A percentile compares a stretch with the other conserved stretches of the same genome.
Conservation (phyloP, 2,797 vertebrate species). For the Phrynocephalus vlangalii region DNA sequence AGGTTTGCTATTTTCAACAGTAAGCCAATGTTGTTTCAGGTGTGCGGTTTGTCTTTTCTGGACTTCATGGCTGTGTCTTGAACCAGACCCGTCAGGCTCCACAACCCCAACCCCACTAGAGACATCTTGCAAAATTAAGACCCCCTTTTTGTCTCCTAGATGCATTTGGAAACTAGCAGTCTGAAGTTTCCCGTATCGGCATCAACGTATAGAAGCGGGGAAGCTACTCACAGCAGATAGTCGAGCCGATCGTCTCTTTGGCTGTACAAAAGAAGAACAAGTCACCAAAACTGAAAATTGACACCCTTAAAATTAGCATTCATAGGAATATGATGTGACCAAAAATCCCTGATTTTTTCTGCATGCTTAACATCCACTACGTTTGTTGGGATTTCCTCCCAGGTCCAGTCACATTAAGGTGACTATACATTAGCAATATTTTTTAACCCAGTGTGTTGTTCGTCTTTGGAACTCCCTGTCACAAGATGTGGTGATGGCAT, state of each 20-base stretch:
- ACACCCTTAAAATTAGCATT: slow-evolving; percentile 21
- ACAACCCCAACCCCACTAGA: too few relatives aligned
- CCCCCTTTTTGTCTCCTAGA: background rate
- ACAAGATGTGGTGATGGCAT: too few relatives aligned
- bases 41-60: too few relatives aligned
- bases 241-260: slow-evolving; percentile 93
- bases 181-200: background rate
- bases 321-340: background rate
- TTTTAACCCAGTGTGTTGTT: too few relatives aligned
- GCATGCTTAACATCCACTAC: background rate
- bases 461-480: too few relatives aligned
- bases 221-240: slow-evolving; percentile 88
- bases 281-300: slow-evolving; percentile 37
- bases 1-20: background rate
- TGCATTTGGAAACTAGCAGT: background rate
- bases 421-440: too few relatives aligned
- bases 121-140: background rate
- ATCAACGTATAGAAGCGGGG: background rate
- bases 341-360: background rate
- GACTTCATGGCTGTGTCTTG: background rate
- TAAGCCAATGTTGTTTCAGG: too few relatives aligned
- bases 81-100: background rate
- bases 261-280: slow-evolving; percentile 77
- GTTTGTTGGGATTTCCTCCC: background rate
- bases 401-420: too few relatives aligned